A percentile compares a stretch with the other conserved stretches of the same genome.
Conservation (phyloP, 2,888 invertebrate genomes). For the Ditula angustiorana region DNA sequence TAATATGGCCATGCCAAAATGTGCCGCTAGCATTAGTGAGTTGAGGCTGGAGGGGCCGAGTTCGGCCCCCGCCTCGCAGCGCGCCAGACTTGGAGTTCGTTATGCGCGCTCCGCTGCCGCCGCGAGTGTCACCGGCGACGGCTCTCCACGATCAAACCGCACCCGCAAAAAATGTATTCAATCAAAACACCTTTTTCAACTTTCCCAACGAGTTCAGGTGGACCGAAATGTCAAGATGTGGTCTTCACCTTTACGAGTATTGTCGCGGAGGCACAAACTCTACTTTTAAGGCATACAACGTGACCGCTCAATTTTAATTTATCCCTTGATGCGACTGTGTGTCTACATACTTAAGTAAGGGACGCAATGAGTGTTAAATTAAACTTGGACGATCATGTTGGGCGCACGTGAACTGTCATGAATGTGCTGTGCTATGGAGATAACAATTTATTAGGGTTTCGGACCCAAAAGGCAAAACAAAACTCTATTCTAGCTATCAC, state of each 20-base stretch:
- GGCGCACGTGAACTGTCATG: too few relatives aligned
- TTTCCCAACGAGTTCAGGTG: slow-evolving; percentile 53
- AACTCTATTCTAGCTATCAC: too few relatives aligned
- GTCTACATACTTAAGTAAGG: too few relatives aligned
- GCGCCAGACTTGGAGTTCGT: slow-evolving; percentile 69
- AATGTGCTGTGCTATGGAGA: too few relatives aligned
- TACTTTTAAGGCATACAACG: background rate
- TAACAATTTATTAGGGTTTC: too few relatives aligned
- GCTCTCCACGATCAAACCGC: slow-evolving; percentile 72
- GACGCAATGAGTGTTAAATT: too few relatives aligned
- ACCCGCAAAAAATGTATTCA: slow-evolving; percentile 71
- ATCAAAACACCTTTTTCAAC: slow-evolving; percentile 74
- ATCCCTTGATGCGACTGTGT: too few relatives aligned
- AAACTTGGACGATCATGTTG: too few relatives aligned
- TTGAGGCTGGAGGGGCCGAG: slow-evolving; percentile 33
- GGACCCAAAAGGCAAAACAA: too few relatives aligned
- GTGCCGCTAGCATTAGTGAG: background rate
- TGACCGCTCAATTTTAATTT: too few relatives aligned
- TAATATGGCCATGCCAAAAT: too few relatives aligned
- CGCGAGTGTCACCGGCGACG: slow-evolving; percentile 75
- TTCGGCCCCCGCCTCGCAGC: slow-evolving; percentile 46
- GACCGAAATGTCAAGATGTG: slow-evolving; percentile 31
- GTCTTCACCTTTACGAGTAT: slow-evolving; percentile 29
- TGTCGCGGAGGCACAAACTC: background rate
- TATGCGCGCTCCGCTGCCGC: slow-evolving; percentile 74